These are phyloP conservation scores for Tachysurus fulvidraco DNA, from an alignment of 2,113 vertebrate species.

Conservation along the genomic window DNA sequence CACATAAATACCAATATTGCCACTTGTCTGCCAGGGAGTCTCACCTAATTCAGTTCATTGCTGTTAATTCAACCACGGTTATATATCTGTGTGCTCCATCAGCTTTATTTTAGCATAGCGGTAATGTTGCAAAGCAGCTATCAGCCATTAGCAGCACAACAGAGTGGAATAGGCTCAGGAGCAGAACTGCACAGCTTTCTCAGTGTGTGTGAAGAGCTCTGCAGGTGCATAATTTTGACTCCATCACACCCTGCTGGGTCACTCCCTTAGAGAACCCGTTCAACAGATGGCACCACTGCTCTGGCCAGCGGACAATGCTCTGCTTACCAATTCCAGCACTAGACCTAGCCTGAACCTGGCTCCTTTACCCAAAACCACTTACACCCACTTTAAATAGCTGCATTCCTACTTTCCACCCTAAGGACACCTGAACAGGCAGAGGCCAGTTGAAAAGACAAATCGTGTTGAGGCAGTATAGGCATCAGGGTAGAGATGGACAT, in stretches of 20 bases:
- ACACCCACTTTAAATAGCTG: conserved; percentile 45
- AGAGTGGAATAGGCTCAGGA: conserved; percentile 20
- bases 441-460: conserved; percentile 18
- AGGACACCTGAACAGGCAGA: conserved; percentile 10
- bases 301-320: conserved; percentile 41
- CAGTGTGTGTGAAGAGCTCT: conserved; percentile 35
- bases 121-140: not conserved
- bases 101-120: not conserved
- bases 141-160: conserved; percentile 28
- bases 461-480: conserved; percentile 9
- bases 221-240: conserved; percentile 38
- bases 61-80: not conserved
- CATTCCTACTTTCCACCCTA: conserved; percentile 6
- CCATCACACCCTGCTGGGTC: conserved; percentile 31
- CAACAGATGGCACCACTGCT: conserved; percentile 50
- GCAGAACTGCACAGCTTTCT: conserved; percentile 18
- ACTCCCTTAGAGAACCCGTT: conserved; percentile 35
- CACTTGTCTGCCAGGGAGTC: not conserved
- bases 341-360: conserved; percentile 5
- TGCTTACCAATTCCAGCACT: conserved; percentile 18
- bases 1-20: not conserved
- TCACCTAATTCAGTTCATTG: not conserved
- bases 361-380: conserved; percentile 22
- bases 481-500: conserved; percentile 18
- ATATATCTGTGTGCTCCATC: not conserved